Evolutionary conservation across 2,797 vertebrate genomes (phyloP).

Genomic region (Hypotaenidia philippensis): DNA sequence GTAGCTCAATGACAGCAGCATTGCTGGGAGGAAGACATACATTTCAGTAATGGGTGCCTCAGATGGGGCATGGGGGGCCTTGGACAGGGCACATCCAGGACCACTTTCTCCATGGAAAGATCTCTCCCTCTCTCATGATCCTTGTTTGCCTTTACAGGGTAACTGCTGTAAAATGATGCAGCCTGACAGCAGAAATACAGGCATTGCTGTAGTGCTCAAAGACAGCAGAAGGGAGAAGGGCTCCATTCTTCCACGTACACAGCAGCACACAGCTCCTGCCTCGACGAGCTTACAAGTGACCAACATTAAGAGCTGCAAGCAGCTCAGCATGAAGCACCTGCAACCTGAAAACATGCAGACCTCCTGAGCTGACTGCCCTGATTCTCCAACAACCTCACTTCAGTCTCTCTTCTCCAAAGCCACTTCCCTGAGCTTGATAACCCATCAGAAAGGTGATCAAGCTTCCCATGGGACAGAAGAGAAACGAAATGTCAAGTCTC

Average conservation of each 20-base stretch:
- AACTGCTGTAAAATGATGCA: not conserved
- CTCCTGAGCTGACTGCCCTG: not conserved
- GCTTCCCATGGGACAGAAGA: not conserved
- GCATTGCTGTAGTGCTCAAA: not conserved
- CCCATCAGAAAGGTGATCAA: not conserved
- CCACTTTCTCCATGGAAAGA: not conserved
- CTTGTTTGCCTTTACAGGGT: not conserved
- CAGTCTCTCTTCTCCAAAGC: not conserved
- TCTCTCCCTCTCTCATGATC: not conserved
- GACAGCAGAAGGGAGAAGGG: not conserved
- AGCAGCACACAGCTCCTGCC: not conserved
- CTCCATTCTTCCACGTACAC: not conserved
- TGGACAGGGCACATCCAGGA: not conserved
- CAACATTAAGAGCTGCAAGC: not conserved
- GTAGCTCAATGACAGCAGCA: not conserved
- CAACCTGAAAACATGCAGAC: not conserved
- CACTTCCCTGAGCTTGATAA: not conserved
- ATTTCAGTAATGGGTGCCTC: not conserved
- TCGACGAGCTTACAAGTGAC: not conserved
- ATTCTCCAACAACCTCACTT: not conserved
- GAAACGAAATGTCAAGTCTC: not conserved
- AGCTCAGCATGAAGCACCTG: not conserved
- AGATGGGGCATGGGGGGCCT: not conserved
- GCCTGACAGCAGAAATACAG: not conserved
- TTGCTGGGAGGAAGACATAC: not conserved